Base-by-base conservation (phyloP, 2,888 invertebrate species). In the Perizoma flavofasciatum region DNA sequence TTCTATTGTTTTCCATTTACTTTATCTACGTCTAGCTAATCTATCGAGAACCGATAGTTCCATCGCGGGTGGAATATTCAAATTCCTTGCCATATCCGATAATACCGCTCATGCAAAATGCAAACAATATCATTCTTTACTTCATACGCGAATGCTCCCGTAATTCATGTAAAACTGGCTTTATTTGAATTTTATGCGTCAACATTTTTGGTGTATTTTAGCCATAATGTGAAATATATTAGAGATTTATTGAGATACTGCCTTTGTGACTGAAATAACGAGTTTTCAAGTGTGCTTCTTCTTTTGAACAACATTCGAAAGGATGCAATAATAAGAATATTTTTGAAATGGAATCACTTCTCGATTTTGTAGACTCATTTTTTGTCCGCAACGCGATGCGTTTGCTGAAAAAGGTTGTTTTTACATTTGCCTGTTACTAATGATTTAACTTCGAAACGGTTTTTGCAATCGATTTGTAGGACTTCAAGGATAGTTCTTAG, bases 81-180 rank as follows among this genome's bases (percentile, higher is more conserved):
- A 90, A 90, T 90, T 86, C 86, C 85, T 83, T 77, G 76, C 83
- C 81, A 83, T 86, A 87, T 85, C 85, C 87, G 88, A 90, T 91
- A 89, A 90, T 89, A 85, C 82, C 79, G 72, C 77, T 82, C 89
- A 89, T 90, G 88, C 85, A 90, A 90, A 90, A 89, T 91, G 89
- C 90, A 91, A 88, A 88, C 88, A 90, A 88, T 90, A 89, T 88
- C 87, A 89, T 90, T 88, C 86, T 88, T 90, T 87, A 86, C 85
- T 85, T 82, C 84, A 83, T 87, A 85, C 86, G 79, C 79, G 85
- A 82, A 85, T 87, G 81, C 82, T 83, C 80, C 68, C 79, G 85
- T 91, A 89, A 91, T 89, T 91, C 89, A 91, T 87, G 82, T 86
- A 85, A 84, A 88, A 88, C 82, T 88, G 84, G 82, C 83, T 81